Evolutionary conservation across 2,888 invertebrate genomes (phyloP), one percentile per base, ranked within the genome.

Genomic region (Eupithecia centaureata): DNA sequence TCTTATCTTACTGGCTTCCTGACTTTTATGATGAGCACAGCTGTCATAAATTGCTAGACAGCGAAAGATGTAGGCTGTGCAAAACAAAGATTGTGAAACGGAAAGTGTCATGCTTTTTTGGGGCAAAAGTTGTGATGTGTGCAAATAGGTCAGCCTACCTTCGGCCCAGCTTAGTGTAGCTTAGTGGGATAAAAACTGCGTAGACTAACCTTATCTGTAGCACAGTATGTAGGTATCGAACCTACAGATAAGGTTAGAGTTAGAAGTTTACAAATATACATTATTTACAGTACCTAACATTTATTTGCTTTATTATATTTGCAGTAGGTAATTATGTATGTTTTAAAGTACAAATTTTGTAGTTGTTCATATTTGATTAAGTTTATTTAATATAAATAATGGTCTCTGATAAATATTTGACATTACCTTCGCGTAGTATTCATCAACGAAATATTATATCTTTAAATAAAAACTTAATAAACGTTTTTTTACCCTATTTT

Each of bases 81-180:
- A 51, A 64, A 64, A 65, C 68, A 64, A 68, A 68, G 61, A 68
- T 64, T 51, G 57, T 51, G 28, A 28, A 66, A 61, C 33, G 56
- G 61, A 57, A 66, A 61, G 56, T 61, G 52, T 64, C 61, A 51
- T 38, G 61, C 57, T 56, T 64, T 63, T 67, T 68, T 63, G 59
- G 61, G 22, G 56, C 51, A 57, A 65, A 61, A 61, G 28, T 30
- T 47, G 32, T 47, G n/a, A 56, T 32, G 42, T 22, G 51, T 30
- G 51, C 12, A 18, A 54, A 30, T 30, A 33, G 61, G 47, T 8
- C 32, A 61, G 51, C 5, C n/a, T 61, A 30, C 52, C 25, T 61
- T 30, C 15, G 32, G 32, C 18, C 32, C 10, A 57, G 18, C 30
- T 57, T 57, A 3, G 4, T 30, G 4, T n/a, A 15, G 5, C 5